These are phyloP conservation scores for Pterobdella sp. DNA, from an alignment of 2,888 invertebrate genomes.

Conservation along the genomic window DNA sequence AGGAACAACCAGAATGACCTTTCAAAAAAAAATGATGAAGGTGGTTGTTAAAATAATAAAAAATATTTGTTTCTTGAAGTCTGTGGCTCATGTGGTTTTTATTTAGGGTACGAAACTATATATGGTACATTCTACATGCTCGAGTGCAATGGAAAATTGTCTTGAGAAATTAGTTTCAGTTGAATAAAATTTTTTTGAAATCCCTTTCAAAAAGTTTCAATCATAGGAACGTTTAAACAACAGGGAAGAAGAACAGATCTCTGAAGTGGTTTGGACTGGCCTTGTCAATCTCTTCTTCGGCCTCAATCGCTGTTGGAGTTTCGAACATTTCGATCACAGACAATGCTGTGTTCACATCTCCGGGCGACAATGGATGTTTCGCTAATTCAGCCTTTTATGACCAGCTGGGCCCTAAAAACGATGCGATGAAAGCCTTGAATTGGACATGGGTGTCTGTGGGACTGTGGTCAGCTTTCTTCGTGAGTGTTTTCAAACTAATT, in stretches of 20 bases:
- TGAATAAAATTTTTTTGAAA: too few species aligned
- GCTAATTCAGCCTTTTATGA: not conserved
- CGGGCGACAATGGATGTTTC: constrained; percentile 12
- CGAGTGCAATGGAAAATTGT: too few species aligned
- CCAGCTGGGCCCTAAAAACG: constrained; percentile 15
- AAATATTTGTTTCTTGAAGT: too few species aligned
- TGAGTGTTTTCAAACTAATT: constrained; percentile 10
- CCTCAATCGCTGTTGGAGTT: constrained; percentile 15
- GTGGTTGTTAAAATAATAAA: too few species aligned
- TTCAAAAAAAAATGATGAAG: too few species aligned
- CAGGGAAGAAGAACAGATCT: constrained; percentile 7
- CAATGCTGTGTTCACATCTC: constrained; percentile 11
- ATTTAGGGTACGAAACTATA: too few species aligned
- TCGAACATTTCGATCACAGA: constrained; percentile 25
- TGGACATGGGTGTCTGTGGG: constrained; percentile 25
- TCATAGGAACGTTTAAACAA: not conserved
- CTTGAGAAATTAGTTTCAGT: too few species aligned
- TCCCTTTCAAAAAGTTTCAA: not conserved
- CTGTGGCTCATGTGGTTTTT: too few species aligned
- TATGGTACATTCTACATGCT: too few species aligned
- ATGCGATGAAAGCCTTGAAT: constrained; percentile 17
- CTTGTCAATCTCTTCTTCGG: constrained; percentile 9
- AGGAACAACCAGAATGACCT: too few species aligned
- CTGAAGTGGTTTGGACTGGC: constrained; percentile 15
- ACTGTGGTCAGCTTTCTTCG: constrained; percentile 23